phyloP scores from a whole-genome alignment of 2,797 vertebrate genomes.

The Gymnopithys bicolor region DNA sequence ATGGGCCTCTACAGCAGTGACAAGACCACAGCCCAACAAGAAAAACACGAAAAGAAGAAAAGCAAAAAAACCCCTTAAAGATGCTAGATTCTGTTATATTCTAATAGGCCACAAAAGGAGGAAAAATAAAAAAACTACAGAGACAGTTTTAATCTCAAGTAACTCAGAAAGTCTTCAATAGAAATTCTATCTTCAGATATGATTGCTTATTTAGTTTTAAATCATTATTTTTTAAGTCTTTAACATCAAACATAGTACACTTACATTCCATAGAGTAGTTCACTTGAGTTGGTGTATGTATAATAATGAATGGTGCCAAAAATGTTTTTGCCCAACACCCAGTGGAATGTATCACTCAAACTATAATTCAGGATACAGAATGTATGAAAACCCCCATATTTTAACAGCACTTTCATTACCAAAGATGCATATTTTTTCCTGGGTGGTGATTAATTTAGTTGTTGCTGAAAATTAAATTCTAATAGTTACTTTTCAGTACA shows the following conservation, averaged over 20 bases:
- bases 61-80: fast-evolving
- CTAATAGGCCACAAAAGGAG: slow-evolving; percentile 27
- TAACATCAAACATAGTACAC: neutral
- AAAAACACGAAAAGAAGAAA: neutral
- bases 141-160: neutral
- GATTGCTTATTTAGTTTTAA: neutral
- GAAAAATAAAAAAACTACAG: neutral
- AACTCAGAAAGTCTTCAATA: neutral
- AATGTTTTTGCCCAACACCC: neutral
- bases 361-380: neutral
- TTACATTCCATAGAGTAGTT: neutral
- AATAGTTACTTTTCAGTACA: slow-evolving; percentile 47
- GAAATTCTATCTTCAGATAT: neutral
- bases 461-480: slow-evolving; percentile 29
- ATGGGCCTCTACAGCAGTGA: fast-evolving
- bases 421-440: neutral
- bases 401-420: neutral
- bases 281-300: neutral
- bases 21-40: neutral
- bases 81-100: neutral
- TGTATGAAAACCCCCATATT: neutral
- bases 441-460: neutral
- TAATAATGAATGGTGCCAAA: neutral
- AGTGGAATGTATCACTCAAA: neutral
- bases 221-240: neutral